phyloP scores from a whole-genome alignment of 2,797 vertebrate genomes.

The Chloroceryle amazona region DNA sequence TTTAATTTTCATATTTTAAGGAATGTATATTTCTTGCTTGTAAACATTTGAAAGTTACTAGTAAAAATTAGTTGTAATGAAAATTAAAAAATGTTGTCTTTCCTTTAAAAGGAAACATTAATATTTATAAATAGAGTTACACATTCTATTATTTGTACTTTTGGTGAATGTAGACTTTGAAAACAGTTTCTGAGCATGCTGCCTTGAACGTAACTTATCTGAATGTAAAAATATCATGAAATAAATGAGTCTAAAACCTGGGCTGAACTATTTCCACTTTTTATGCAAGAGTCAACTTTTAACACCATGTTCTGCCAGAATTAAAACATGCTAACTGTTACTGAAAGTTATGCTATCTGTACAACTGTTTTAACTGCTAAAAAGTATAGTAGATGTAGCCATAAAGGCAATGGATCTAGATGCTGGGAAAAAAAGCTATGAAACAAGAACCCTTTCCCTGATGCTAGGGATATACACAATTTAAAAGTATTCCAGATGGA shows the following conservation, averaged over 20 bases:
- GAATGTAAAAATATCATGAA: not conserved
- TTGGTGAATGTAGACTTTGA: not conserved
- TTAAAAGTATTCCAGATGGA: not conserved
- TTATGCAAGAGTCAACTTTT: not conserved
- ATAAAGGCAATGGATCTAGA: not conserved
- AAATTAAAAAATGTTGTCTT: not conserved
- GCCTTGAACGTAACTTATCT: not conserved
- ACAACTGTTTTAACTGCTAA: not conserved
- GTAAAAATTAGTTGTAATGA: not conserved
- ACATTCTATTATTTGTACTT: not conserved
- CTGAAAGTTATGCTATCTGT: not conserved
- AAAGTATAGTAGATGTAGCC: not conserved
- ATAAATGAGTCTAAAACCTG: not conserved
- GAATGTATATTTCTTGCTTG: not conserved
- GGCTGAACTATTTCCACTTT: not conserved
- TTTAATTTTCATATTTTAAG: too few species aligned
- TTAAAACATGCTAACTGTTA: not conserved
- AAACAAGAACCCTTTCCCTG: not conserved
- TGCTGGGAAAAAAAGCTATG: accelerated
- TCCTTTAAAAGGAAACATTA: not conserved
- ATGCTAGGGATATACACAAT: not conserved
- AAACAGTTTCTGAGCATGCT: not conserved
- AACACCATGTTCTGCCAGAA: not conserved
- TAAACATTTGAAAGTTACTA: not conserved
- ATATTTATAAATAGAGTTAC: not conserved